Evolutionary conservation across 1,140 invertebrate species (phyloP), one percentile per base, ranked within the genome.

Genomic region (Aphelinus certus): DNA sequence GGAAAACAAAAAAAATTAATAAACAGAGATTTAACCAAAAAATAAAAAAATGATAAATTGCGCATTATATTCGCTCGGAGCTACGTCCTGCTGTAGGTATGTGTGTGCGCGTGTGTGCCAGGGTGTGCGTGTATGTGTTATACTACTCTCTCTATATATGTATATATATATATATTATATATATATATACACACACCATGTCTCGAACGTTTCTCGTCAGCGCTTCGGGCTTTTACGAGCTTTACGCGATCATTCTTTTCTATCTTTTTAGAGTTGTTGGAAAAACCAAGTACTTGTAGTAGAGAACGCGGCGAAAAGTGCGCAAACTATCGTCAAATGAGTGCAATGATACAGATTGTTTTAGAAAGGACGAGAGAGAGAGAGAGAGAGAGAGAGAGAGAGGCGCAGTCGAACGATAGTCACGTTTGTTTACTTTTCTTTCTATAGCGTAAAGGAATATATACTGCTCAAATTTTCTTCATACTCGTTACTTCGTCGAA

Each of bases 121-220:
- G 47, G 3, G 0, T 7, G 26, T 42, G 57, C 1, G 61, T 53
- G 49, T 63, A 60, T 46, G 63, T 61, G 64, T 67, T 66, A 56
- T 26, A 26, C 26, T 26, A 26, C 26, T 26, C 26, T 51, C 49
- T 65, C 46, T 66, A 49, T 55, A 26, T 10, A 65, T 51, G 48
- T 49, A 46, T 65, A 7, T 49, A 46, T 53, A 65, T 65, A 49
- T 48, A 51, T 62, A 56, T 45, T 55, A 53, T 46, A 51, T 73
- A 65, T 66, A 48, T n/a, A 45, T 46, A 67, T 43, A 26, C 26
- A 26, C 26, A 26, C 26, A 26, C 26, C 26, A 46, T 49, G 56
- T 61, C 63, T 66, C 71, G 63, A 73, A 73, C 63, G 48, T 73
- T 73, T 73, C 64, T 61, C 64, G n/a, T 58, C 64, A 66, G 57